phyloP scores from a whole-genome alignment of 1,140 invertebrate species.

The Eulimnadia texana region DNA sequence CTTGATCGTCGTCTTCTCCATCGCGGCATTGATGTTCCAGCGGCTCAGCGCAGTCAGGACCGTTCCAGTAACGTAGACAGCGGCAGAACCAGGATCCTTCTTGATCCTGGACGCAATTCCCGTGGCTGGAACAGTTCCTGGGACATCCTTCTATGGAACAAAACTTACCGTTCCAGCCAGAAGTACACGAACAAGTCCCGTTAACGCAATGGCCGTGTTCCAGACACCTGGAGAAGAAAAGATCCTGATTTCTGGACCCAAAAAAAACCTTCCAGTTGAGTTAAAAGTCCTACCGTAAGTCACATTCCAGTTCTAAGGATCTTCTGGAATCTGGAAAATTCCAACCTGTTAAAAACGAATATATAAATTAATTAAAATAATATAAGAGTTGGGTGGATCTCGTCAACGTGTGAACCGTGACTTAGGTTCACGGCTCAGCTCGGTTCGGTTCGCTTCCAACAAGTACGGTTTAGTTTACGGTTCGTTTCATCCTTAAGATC shows the following conservation, averaged over 20 bases:
- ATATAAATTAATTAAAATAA: no score
- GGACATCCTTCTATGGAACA: slow-evolving; percentile 96
- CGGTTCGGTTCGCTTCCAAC: no score
- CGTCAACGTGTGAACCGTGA: no score
- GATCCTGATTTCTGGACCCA: not conserved
- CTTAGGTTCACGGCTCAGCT: no score
- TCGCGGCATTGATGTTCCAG: slow-evolving; percentile 87
- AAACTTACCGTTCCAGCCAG: slow-evolving; percentile 93
- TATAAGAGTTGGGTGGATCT: no score
- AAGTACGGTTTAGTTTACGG: no score
- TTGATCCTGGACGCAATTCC: slow-evolving; percentile 77
- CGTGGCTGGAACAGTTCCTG: slow-evolving; percentile 83
- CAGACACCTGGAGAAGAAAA: slow-evolving; percentile 46
- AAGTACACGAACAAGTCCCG: slow-evolving; percentile 87
- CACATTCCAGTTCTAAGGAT: no score
- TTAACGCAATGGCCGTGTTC: slow-evolving; percentile 93
- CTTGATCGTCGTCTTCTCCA: slow-evolving; percentile 91
- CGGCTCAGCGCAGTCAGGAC: slow-evolving; percentile 72
- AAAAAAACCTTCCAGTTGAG: not conserved
- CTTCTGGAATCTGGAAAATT: no score
- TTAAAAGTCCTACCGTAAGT: not conserved
- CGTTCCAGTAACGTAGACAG: slow-evolving; percentile 82
- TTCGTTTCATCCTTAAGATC: no score
- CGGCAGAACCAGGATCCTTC: slow-evolving; percentile 87
- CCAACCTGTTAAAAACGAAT: no score